These are phyloP conservation scores for Protonemura montana DNA, from an alignment of 2,888 invertebrate species.

Conservation along the genomic window DNA sequence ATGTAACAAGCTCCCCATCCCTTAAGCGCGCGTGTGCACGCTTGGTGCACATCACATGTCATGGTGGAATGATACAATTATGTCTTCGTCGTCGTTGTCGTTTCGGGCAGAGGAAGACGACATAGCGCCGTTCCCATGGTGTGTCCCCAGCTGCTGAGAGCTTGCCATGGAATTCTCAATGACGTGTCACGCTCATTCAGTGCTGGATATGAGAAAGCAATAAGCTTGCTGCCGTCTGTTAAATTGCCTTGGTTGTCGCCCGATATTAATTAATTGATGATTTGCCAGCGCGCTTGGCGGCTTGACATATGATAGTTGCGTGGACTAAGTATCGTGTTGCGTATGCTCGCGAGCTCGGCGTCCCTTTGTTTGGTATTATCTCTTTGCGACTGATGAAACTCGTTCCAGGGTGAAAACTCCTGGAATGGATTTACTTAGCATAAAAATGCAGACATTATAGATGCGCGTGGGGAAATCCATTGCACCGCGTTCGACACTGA, in stretches of 20 bases:
- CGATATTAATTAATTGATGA: background rate
- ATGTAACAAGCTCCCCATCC: background rate
- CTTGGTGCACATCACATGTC: background rate
- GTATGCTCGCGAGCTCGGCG: background rate
- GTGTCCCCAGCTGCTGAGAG: background rate
- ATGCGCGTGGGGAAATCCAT: background rate
- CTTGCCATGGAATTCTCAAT: background rate
- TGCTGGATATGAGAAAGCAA: background rate
- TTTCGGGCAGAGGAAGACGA: background rate
- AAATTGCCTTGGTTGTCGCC: background rate
- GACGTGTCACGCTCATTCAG: background rate
- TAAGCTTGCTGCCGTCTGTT: background rate
- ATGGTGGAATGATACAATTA: background rate
- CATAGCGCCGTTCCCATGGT: background rate
- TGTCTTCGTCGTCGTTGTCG: background rate
- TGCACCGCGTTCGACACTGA: background rate
- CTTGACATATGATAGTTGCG: background rate
- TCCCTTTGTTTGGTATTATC: background rate
- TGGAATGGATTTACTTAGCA: slow-evolving; percentile 27
- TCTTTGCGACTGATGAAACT: slow-evolving; percentile 7
- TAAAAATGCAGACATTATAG: slow-evolving; percentile 39
- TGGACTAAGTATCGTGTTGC: background rate
- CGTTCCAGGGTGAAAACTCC: background rate
- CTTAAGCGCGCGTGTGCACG: background rate
- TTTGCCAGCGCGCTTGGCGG: background rate